Base-by-base conservation (phyloP, 37 sponge, comb jelly and placozoan genomes). In the Ephydatia muelleri region DNA sequence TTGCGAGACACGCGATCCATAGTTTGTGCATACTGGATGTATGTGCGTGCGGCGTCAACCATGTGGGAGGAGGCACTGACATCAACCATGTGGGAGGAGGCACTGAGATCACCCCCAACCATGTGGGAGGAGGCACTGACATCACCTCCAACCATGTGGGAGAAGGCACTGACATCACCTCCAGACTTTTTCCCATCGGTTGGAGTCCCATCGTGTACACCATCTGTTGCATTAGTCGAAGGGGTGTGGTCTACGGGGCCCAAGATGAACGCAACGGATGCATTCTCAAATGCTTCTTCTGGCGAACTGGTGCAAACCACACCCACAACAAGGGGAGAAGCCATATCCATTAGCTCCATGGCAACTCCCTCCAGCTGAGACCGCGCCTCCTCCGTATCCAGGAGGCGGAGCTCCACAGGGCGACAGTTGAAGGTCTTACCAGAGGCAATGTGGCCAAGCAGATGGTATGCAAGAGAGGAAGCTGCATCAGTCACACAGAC, bases 341-440 rank as follows among this genome's bases (percentile, higher is more conserved):
- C 95, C 65, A 87, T 79, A 47, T 96, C 96, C 12, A 66, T 30
- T 21, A 91, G 30, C 65, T 96, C 96, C 95, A 96, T 88, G 65
- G 86, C 86, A 5, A 91, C 49, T 2, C 92, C 92, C 28, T 76
- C 74, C 0, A 80, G 22, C 31, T 67, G 49, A 4, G 34, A 48
- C 5, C 5, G 27, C 2, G 78, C 37, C 2, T 76, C 82, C 12
- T 48, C 32, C 9, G 12, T 13, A 70, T 90, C 91, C 27, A 87
- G 68, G 38, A 96, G 95, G 35, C 72, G 85, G 2, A 95, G 37
- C 16, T 75, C 73, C 25, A 93, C 67, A 11, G 48, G 26, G 4
- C 48, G 27, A 21, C 83, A 21, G 57, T 14, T 57, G 57, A 57
- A 57, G 1, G 19, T 14, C 1, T 14, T 14, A 57, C 57, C 57